Evolutionary conservation across 1,140 invertebrate genomes (phyloP).

Genomic region (Globodera rostochiensis): DNA sequence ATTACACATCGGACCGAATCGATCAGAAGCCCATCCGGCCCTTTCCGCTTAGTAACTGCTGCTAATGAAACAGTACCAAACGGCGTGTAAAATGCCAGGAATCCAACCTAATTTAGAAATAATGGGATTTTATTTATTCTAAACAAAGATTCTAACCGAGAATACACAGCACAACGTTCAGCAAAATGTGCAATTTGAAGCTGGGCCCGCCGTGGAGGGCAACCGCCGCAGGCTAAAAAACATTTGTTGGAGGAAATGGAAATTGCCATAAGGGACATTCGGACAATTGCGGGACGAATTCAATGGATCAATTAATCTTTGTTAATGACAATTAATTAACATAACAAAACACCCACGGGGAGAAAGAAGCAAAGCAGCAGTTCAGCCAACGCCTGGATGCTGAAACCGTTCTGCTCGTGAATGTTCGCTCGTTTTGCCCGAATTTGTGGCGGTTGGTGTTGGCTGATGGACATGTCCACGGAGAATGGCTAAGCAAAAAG

Average conservation of each 20-base stretch:
- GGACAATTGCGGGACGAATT: too few species aligned
- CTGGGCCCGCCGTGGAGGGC: slow-evolving; percentile 1
- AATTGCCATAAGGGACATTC: neutral
- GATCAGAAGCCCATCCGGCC: neutral
- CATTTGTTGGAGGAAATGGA: too few species aligned
- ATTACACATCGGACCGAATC: neutral
- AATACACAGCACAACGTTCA: slow-evolving; percentile 2
- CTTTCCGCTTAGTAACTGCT: neutral
- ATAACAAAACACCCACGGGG: neutral
- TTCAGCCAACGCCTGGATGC: neutral
- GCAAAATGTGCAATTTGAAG: slow-evolving; percentile 13
- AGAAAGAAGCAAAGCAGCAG: slow-evolving; percentile 13
- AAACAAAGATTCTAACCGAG: neutral
- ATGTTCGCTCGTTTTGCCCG: neutral
- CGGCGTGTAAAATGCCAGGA: slow-evolving; percentile 1
- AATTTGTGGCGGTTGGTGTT: neutral
- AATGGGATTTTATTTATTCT: neutral
- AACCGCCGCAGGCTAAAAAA: slow-evolving; percentile 5
- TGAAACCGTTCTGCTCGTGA: neutral
- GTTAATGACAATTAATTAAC: neutral
- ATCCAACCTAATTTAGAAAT: neutral
- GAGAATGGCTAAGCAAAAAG: neutral
- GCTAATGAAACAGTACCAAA: slow-evolving; percentile 14
- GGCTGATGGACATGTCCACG: neutral
- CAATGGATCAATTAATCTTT: too few species aligned